Evolutionary conservation across 2,888 invertebrate genomes (phyloP).

Genomic region (Macaria notata): DNA sequence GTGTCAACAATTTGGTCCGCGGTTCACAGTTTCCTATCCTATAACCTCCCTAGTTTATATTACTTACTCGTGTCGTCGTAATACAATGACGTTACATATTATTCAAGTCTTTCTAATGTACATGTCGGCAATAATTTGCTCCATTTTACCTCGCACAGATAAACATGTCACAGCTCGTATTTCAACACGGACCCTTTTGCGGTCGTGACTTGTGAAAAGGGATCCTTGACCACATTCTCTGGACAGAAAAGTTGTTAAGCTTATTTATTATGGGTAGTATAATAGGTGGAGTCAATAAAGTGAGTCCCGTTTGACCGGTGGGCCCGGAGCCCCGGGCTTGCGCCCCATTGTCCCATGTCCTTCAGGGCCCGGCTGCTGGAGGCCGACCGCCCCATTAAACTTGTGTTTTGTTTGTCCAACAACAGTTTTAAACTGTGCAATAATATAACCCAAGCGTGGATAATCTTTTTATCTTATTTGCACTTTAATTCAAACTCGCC

Average conservation of each 20-base stretch:
- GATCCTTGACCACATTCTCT: constrained; percentile 53
- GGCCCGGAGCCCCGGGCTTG: constrained; percentile 41
- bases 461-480: constrained; percentile 14
- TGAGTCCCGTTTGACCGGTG: constrained; percentile 55
- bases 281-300: constrained; percentile 50
- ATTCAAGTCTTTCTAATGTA: neutral
- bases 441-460: constrained; percentile 23
- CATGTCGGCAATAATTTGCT: neutral
- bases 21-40: constrained; percentile 17
- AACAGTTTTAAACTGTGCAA: constrained; percentile 40
- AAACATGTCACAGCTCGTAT: constrained; percentile 27
- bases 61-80: constrained; percentile 3
- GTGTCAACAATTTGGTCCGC: constrained; percentile 26
- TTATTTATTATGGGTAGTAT: constrained; percentile 63
- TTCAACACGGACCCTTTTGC: constrained; percentile 38
- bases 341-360: constrained; percentile 66
- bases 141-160: constrained; percentile 12
- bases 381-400: constrained; percentile 50
- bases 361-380: constrained; percentile 50
- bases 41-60: constrained; percentile 7
- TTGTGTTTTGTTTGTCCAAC: constrained; percentile 37
- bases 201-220: constrained; percentile 49
- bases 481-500: constrained; percentile 11
- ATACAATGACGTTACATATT: constrained; percentile 6
- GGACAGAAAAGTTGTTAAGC: constrained; percentile 51